Percentiles rank a stretch among this genome's conserved stretches.
These are phyloP conservation scores for Apodemus speciosus DNA, from an alignment of 2,113 vertebrate genomes.

Conservation along the genomic window DNA sequence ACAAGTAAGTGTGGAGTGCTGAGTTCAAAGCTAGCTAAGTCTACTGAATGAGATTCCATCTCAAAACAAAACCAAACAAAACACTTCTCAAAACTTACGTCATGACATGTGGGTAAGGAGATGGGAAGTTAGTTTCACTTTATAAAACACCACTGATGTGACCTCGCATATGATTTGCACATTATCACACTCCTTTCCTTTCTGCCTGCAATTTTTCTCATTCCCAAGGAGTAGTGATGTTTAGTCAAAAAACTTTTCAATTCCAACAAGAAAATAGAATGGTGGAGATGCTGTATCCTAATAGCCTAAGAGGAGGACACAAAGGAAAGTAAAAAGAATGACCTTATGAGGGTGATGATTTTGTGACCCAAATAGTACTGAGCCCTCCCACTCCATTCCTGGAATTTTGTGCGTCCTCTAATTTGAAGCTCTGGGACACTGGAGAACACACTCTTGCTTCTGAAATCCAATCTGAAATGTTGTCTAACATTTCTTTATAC, in stretches of 20 bases:
- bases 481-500: not conserved
- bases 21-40: not conserved
- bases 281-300: not conserved
- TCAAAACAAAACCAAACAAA: not conserved
- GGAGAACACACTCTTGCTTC: conserved; percentile 32
- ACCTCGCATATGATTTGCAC: not conserved
- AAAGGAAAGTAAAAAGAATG: conserved; percentile 46
- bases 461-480: conserved; percentile 25
- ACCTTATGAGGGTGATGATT: conserved; percentile 44
- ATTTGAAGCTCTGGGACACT: conserved; percentile 32
- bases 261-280: not conserved
- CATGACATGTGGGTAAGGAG: not conserved
- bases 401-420: not conserved
- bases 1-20: not conserved
- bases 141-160: not conserved
- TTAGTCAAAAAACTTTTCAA: conserved; percentile 46
- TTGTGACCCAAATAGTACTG: conserved; percentile 48
- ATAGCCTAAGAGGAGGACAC: conserved; percentile 40
- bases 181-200: not conserved
- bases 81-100: conserved; percentile 1
- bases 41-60: not conserved
- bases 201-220: conserved; percentile 11
- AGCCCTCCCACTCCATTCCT: conserved; percentile 54
- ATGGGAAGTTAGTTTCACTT: not conserved
- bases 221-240: not conserved